These are phyloP conservation scores for Chondrilla cf. caribensis DNA, from an alignment of 37 sponge, comb jelly and placozoan species.

Conservation along the genomic window DNA sequence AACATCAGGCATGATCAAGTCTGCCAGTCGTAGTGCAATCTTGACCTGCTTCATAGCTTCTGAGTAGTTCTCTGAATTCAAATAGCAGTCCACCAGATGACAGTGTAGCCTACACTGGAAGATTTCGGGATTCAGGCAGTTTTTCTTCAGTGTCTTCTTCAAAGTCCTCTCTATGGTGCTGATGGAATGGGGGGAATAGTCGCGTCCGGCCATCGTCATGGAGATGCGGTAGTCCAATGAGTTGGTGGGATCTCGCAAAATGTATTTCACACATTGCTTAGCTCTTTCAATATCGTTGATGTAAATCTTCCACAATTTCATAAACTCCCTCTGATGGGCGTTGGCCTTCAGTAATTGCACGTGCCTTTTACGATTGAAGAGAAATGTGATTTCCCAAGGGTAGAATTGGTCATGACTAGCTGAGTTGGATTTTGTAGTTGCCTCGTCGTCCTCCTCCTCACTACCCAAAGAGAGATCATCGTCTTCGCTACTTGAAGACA, in stretches of 20 bases:
- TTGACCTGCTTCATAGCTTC: not conserved
- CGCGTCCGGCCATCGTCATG: not conserved
- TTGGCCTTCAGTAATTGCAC: too few species aligned
- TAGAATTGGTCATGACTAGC: too few species aligned
- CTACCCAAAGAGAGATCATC: too few species aligned
- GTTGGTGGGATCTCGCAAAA: not conserved
- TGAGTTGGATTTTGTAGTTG: too few species aligned
- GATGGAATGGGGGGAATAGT: not conserved
- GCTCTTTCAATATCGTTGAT: not conserved
- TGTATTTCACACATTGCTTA: not conserved
- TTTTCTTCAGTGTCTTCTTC: not conserved
- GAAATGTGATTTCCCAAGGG: too few species aligned
- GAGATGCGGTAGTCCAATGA: not conserved
- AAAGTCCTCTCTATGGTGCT: not conserved
- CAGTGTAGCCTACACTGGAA: not conserved
- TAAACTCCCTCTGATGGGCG: not conserved
- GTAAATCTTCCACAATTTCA: not conserved
- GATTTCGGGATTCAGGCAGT: not conserved
- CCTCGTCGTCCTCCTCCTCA: too few species aligned
- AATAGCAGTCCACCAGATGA: constrained; percentile 11
- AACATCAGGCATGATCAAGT: not conserved
- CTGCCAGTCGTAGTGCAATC: not conserved
- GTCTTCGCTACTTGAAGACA: too few species aligned
- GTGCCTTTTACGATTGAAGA: too few species aligned
- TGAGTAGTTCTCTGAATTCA: not conserved